Evolutionary conservation across 2,888 invertebrate genomes (phyloP), one percentile per base, ranked within the genome.

Genomic region (Gnatocerus cornutus): DNA sequence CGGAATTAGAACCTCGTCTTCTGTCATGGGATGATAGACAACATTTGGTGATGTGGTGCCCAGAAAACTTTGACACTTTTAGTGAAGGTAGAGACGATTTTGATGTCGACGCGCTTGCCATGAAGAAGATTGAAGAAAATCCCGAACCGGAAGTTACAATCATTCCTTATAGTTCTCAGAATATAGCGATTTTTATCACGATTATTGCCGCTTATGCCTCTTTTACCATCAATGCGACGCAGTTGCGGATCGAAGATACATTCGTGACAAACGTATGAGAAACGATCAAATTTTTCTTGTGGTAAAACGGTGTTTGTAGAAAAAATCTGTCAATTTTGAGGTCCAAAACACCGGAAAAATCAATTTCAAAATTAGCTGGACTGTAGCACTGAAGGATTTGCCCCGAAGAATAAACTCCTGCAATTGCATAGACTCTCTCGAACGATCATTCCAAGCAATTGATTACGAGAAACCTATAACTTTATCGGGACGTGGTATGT

Each of bases 151-250:
- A 63, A 10, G 72, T 80, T 68, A 74, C 74, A 33, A 45, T 80
- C 1, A 37, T 84, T 3, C 68, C 78, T 1, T 82, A 80, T 12
- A 79, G 80, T 0, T 43, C 16, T 0, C 81, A 78, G 61, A 71
- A 79, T 3, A 85, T 90, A 68, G 79, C 86, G 9, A 76, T 90
- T 1, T 78, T 88, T 3, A 84, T 89, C 71, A 87, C 86, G 1
- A 88, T 86, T 1, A 80, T 82, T 10, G 87, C 88, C 0, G 88
- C 88, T 74, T 89, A 88, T 73, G 85, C 88, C 0, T 85, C 85
- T 74, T 90, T 87, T 73, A 70, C 72, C 0, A 87, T 87, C 71
- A 76, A 82, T 1, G 78, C 87, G n/a, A 73, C 81, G 1, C 84
- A 87, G 48, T 85, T 87, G 13, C 52, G 77, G 50, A 85, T 90